Base-by-base conservation (phyloP, 92 coral and sea anemone species). In the Porites lobata region DNA sequence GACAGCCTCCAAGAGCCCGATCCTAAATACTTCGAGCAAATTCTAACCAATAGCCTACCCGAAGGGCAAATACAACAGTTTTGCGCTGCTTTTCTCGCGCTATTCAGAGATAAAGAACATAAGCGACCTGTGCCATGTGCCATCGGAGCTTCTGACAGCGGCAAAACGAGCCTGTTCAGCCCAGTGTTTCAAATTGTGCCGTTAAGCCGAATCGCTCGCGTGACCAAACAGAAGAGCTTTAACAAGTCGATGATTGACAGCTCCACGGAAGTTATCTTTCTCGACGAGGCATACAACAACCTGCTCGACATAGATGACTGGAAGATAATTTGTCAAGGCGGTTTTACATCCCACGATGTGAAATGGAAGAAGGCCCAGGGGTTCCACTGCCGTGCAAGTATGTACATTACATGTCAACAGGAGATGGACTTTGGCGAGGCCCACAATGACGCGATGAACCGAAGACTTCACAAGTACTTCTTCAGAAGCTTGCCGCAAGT, bases 61-160 rank as follows among this genome's bases (percentile, higher is more conserved):
- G 80, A 69, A n/a, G 86, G 63, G 2, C 4, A 79, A 2, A 8
- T 79, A 0, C 15, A 12, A 3, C 70, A 7, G 80, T n/a, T 87
- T 10, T 87, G 87, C 56, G 43, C 20, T 3, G 86, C 82, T 14
- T 82, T 91, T 77, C 57, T 87, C 20, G 87, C 76, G 10, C 43
- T 87, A 71, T 83, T 80, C 61, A 9, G 64, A 6, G 71, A 73
- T 1, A 91, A 83, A 72, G 58, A 75, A 56, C 92, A 76, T 61
- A 87, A 87, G 66, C 87, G 72, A 69, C 88, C 84, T 0, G 92
- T 91, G 5, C n/a, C n/a, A n/a, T n/a, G n/a, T n/a, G n/a, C n/a
- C n/a, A n/a, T n/a, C n/a, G n/a, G n/a, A n/a, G n/a, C n/a, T n/a
- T n/a, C n/a, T n/a, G n/a, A n/a, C n/a, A n/a, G n/a, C n/a, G n/a